Conservation (phyloP, 2,888 invertebrate genomes). For the Lacanobia wlatinum region DNA sequence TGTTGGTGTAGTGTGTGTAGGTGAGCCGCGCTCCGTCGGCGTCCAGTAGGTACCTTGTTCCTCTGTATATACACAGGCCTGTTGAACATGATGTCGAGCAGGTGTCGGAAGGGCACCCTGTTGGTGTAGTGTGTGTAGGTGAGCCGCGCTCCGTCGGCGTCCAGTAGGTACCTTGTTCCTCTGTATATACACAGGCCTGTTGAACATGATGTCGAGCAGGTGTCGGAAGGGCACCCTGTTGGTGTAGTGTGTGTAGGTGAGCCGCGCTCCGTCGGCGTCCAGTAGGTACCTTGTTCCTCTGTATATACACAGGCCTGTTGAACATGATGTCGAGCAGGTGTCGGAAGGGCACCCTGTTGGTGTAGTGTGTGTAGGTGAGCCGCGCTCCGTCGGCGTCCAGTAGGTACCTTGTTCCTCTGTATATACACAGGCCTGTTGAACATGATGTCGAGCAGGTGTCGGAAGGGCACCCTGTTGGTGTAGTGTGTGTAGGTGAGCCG, state of each 20-base stretch:
- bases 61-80: constrained; percentile 94
- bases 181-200: constrained; percentile 95
- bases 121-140: constrained; percentile 95
- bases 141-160: constrained; percentile 94
- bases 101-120: constrained; percentile 93
- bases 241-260: constrained; percentile 88
- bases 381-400: constrained; percentile 83
- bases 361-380: constrained; percentile 89
- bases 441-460: constrained; percentile 94
- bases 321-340: constrained; percentile 95
- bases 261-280: constrained; percentile 90
- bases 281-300: constrained; percentile 92
- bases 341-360: constrained; percentile 92
- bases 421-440: constrained; percentile 95
- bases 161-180: constrained; percentile 93
- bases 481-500: constrained; percentile 95
- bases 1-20: constrained; percentile 77
- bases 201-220: constrained; percentile 95
- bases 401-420: constrained; percentile 92
- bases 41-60: constrained; percentile 91
- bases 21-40: constrained; percentile 76
- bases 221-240: constrained; percentile 93
- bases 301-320: constrained; percentile 95
- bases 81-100: constrained; percentile 95
- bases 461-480: constrained; percentile 93